Evolutionary conservation across 23 tunicate species (phyloP).

Genomic region (Corella eumyota): DNA sequence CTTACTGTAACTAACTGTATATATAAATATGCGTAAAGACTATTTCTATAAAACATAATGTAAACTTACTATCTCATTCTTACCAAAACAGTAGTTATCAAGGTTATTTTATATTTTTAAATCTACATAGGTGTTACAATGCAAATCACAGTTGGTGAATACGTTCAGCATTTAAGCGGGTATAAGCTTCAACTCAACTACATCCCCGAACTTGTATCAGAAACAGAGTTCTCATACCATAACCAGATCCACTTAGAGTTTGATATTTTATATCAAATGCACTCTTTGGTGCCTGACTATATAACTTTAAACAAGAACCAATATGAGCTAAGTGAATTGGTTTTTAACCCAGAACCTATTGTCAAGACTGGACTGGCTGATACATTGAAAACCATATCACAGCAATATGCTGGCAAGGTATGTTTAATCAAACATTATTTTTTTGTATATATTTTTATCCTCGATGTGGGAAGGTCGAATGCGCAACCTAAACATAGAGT

Average conservation of each 20-base stretch:
- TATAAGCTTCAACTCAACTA: slow-evolving; percentile 34
- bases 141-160: slow-evolving; percentile 54
- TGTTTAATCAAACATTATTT: too few relatives aligned
- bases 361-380: slow-evolving; percentile 41
- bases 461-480: too few relatives aligned
- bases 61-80: too few relatives aligned
- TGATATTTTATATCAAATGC: slow-evolving; percentile 53
- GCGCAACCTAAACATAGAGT: too few relatives aligned
- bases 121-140: slow-evolving; percentile 42
- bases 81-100: too few relatives aligned
- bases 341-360: slow-evolving; percentile 57
- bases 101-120: too few relatives aligned
- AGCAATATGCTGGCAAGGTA: slow-evolving; percentile 70
- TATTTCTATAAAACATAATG: too few relatives aligned
- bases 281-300: slow-evolving; percentile 47
- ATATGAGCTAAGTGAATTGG: slow-evolving; percentile 13
- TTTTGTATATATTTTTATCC: too few relatives aligned
- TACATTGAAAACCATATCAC: slow-evolving; percentile 7
- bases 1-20: too few relatives aligned
- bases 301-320: slow-evolving; percentile 13
- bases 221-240: slow-evolving; percentile 26
- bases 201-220: slow-evolving; percentile 49
- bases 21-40: too few relatives aligned
- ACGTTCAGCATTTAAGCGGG: slow-evolving; percentile 75
- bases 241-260: slow-evolving; percentile 47